A percentile compares a stretch with the other conserved stretches of the same genome.
Evolutionary conservation across 2,797 vertebrate species (phyloP).

Genomic region (Dendrocincla fuliginosa): DNA sequence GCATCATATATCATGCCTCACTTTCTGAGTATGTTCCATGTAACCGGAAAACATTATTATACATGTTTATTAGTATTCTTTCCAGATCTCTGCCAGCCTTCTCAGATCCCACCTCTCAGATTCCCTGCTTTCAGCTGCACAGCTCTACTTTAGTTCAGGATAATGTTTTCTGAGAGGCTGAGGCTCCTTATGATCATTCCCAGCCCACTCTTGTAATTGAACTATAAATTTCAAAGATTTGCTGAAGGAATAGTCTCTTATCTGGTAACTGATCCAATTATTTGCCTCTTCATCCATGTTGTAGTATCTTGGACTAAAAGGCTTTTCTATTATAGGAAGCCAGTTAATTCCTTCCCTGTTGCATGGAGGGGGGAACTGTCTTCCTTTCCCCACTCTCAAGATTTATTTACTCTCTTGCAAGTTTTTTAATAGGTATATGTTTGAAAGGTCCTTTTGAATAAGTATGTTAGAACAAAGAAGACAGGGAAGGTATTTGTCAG

Average conservation of each 20-base stretch:
- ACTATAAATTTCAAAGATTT: not conserved
- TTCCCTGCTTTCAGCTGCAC: not conserved
- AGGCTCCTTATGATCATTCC: not conserved
- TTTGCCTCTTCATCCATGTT: not conserved
- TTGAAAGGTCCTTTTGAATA: not conserved
- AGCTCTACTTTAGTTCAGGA: not conserved
- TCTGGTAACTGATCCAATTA: not conserved
- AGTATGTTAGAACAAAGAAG: not conserved
- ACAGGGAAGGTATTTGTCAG: not conserved
- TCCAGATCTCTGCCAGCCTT: not conserved
- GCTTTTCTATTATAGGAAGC: not conserved
- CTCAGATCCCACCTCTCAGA: not conserved
- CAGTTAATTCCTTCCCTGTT: not conserved
- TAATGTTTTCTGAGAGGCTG: not conserved
- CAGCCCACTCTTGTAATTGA: not conserved
- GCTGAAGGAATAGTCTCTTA: not conserved
- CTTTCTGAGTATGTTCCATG: not conserved
- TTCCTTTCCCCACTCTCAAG: not conserved
- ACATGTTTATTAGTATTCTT: not conserved
- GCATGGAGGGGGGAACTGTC: not conserved
- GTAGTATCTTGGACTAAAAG: not conserved
- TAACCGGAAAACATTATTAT: not conserved
- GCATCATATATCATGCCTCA: not conserved
- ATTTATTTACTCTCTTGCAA: not conserved
- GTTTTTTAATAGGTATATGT: not conserved